These are phyloP conservation scores for Drosophila tripunctata DNA, from an alignment of 2,888 invertebrate genomes.

Conservation along the genomic window DNA sequence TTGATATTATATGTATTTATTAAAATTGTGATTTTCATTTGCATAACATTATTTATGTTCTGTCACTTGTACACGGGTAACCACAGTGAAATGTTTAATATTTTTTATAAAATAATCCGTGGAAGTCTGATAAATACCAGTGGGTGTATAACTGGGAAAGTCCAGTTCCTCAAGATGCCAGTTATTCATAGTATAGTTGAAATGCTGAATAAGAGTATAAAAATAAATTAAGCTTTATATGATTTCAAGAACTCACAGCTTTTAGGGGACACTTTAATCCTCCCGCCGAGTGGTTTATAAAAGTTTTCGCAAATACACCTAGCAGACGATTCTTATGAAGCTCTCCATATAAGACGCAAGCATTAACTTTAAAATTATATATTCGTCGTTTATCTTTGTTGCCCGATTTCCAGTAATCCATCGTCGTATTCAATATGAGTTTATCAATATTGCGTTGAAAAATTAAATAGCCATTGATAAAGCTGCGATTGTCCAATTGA, in stretches of 20 bases:
- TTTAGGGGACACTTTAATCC: conserved; percentile 2
- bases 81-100: not conserved
- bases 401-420: not conserved
- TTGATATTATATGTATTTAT: no score
- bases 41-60: not conserved
- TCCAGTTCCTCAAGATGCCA: conserved; percentile 8
- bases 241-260: not conserved
- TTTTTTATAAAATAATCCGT: conserved; percentile 6
- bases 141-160: conserved; percentile 4
- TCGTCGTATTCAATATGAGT: not conserved
- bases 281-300: not conserved
- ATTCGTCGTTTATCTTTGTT: not conserved
- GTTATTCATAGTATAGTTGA: conserved; percentile 1
- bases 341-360: not conserved
- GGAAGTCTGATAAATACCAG: not conserved
- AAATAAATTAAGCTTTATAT: not conserved
- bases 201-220: conserved; percentile 6
- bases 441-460: conserved; percentile 2
- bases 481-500: conserved; percentile 29
- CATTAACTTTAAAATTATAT: conserved; percentile 12
- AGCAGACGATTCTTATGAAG: conserved; percentile 2
- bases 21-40: not conserved
- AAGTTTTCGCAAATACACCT: not conserved
- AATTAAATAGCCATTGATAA: conserved; percentile 16
- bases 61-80: not conserved